These are phyloP conservation scores for Neodon shergylaensis DNA, from an alignment of 2,113 vertebrate species.

Conservation along the genomic window DNA sequence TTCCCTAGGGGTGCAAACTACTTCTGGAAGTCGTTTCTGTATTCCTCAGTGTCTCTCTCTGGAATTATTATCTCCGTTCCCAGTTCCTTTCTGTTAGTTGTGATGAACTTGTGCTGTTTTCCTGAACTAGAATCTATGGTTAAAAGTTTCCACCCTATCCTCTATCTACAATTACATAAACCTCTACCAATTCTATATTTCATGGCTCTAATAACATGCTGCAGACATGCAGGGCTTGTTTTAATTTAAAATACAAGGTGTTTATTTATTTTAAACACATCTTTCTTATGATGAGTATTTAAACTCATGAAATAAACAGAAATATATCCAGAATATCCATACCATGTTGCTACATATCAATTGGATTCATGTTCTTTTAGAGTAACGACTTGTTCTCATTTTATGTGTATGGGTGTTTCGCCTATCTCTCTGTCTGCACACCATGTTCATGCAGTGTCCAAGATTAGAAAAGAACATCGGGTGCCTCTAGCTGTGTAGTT, in stretches of 20 bases:
- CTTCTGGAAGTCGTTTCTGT: neutral
- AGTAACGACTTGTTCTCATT: neutral
- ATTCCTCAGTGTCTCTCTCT: neutral
- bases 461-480: neutral
- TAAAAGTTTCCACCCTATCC: neutral
- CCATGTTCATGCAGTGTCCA: neutral
- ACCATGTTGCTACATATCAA: neutral
- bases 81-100: neutral
- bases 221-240: neutral
- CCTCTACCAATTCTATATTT: neutral
- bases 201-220: neutral
- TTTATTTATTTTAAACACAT: neutral
- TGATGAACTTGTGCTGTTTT: neutral
- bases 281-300: conserved; percentile 16
- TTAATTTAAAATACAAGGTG: neutral
- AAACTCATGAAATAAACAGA: neutral
- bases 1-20: neutral
- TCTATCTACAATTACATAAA: neutral
- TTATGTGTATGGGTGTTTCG: neutral
- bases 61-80: too few relatives aligned
- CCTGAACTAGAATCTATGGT: neutral
- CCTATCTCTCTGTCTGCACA: neutral
- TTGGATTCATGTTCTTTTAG: conserved; percentile 4
- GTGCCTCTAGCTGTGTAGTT: neutral
- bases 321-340: neutral